Evolutionary conservation across 2,888 invertebrate genomes (phyloP).

Genomic region (Drosophila subsilvestris): DNA sequence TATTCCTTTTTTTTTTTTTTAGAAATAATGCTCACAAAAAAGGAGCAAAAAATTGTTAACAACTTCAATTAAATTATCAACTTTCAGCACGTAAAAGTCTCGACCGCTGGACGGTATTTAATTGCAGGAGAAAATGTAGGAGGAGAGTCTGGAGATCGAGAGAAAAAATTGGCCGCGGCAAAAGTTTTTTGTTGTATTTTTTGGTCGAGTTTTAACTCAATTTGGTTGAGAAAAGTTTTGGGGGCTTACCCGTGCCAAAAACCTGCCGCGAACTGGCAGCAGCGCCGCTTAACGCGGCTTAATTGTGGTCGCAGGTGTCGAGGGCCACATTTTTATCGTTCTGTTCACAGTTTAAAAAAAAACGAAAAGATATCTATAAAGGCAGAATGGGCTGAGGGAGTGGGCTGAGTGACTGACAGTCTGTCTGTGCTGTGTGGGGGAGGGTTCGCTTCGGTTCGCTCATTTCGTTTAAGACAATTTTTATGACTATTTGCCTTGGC

Average conservation of each 20-base stretch:
- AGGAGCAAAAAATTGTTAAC: slow-evolving; percentile 68
- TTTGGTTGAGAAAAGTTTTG: slow-evolving; percentile 70
- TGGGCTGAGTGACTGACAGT: slow-evolving; percentile 7
- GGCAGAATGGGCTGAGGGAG: slow-evolving; percentile 3
- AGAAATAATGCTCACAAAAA: slow-evolving; percentile 14
- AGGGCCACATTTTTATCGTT: slow-evolving; percentile 80
- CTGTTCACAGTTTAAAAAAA: slow-evolving; percentile 73
- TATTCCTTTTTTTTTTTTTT: slow-evolving; percentile 31
- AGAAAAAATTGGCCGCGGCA: slow-evolving; percentile 43
- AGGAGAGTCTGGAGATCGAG: no score
- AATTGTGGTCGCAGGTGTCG: slow-evolving; percentile 83
- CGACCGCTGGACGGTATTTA: slow-evolving; percentile 60
- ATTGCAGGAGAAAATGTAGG: slow-evolving; percentile 49
- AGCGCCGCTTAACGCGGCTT: slow-evolving; percentile 74
- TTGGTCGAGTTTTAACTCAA: slow-evolving; percentile 69
- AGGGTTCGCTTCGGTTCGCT: slow-evolving; percentile 30
- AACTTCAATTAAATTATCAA: slow-evolving; percentile 81
- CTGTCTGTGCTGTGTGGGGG: not conserved
- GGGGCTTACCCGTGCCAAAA: slow-evolving; percentile 25
- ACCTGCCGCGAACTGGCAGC: slow-evolving; percentile 1
- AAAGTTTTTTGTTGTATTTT: slow-evolving; percentile 55
- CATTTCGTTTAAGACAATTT: slow-evolving; percentile 74
- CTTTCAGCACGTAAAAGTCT: slow-evolving; percentile 57
- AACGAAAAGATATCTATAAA: slow-evolving; percentile 2
- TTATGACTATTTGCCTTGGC: slow-evolving; percentile 80